Base-by-base conservation (phyloP, 2,113 vertebrate genomes). In the Daubentonia madagascariensis region DNA sequence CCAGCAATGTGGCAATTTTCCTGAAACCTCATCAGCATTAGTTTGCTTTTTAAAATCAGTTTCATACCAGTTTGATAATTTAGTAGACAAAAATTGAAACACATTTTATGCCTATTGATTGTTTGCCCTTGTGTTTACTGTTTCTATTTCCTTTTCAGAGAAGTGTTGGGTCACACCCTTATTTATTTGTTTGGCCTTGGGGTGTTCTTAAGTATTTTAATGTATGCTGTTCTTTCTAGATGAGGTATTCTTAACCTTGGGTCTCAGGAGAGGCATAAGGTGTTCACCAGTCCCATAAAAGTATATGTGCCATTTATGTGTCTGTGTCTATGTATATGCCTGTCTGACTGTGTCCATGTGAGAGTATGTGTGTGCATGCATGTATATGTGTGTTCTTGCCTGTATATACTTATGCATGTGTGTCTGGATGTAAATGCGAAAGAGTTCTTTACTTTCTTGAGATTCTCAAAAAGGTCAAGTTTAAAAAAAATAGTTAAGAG, bases 21-120 rank as follows among this genome's bases (percentile, higher is more conserved):
- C 91, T 94, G 85, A 94, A 97, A 91, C 17, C 78, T 94, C 81
- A 73, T 72, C 63, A 76, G 89, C 57, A 32, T 90, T 92, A 40
- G 80, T 57, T 91, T 94, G 73, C 85, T 91, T 97, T 96, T 87
- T 79, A 91, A 96, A 96, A 67, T 91, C 89, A 67, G 85, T 72
- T 93, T 91, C 43, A 78, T 79, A 86, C 14, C 61, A 61, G 67
- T 87, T 50, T 86, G 85, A 78, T 52, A 67, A 92, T 84, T 68
- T 67, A 50, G n/a, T 86, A 43, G n/a, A 40, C n/a, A 80, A 78
- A 67, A 85, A 65, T 23, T 37, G 25, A 48, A 85, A 54, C 23
- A 9, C 40, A 91, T 94, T 96, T 93, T 73, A 57, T 92, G 59
- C 48, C 48, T 96, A 70, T 95, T 68, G 97, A 94, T 68, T 28